Evolutionary conservation across 2,888 invertebrate species (phyloP), one percentile per base, ranked within the genome.

Genomic region (Ephialtes manifestator): DNA sequence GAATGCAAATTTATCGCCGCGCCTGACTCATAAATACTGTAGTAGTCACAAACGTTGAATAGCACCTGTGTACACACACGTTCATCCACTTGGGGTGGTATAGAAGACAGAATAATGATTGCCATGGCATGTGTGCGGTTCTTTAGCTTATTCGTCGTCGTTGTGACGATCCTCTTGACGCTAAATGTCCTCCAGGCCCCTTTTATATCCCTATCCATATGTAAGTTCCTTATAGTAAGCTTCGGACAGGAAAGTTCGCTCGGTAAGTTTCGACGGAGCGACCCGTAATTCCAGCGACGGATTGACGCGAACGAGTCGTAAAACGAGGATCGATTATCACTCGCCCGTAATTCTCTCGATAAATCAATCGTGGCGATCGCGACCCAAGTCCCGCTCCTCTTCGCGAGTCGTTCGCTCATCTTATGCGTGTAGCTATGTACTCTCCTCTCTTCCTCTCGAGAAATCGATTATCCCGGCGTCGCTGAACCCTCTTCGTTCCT

Each of bases 1-100:
- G 81, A 85, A 88, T 89, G 88, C 84, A 89, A 89, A 90, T 91
- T 90, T 89, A 90, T 89, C 87, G 88, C 83, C 86, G 86, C 87
- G 86, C 86, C 77, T 85, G 81, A 83, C 87, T 86, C 85, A 83
- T 88, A 89, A 90, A 89, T 88, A 89, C 90, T 72, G 79, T 82
- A 65, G 75, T 85, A 89, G 86, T 88, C 88, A 86, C 81, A 86
- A 89, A 87, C 86, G 84, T 83, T 85, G 83, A 86, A 88, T 85
- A 85, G 85, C 88, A 88, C 88, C 88, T 88, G 86, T 80, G 74
- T 83, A 76, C 51, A 85, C 71, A 85, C 48, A 63, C 77, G 51
- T 48, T 74, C 76, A 53, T 35, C 55, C 55, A 53, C 75, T 48
- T 68, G 43, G 78, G 75, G 82, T 43, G 80, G 80, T 65, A 48